Conservation (phyloP, 2,113 vertebrate genomes). For the Brachyhypopomus gauderio region DNA sequence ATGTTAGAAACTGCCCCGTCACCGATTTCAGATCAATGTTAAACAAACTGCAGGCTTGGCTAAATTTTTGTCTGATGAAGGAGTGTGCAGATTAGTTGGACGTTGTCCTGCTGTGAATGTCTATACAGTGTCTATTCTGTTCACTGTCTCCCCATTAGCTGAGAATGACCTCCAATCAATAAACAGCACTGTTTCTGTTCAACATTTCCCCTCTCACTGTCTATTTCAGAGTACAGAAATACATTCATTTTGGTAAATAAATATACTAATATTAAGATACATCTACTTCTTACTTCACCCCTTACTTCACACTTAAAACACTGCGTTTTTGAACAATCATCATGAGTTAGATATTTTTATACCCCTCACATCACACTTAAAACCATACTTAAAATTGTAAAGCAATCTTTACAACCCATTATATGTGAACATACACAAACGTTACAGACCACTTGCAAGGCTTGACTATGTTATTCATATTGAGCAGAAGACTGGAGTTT, state of each 20-base stretch:
- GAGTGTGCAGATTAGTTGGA: too few relatives aligned
- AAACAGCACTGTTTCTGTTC: not conserved
- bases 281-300: not conserved
- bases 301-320: not conserved
- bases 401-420: not conserved
- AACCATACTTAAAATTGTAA: not conserved
- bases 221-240: not conserved
- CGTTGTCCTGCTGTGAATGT: too few relatives aligned
- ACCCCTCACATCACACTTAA: not conserved
- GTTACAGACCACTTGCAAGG: not conserved
- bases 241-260: constrained; percentile 18
- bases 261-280: not conserved
- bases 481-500: not conserved
- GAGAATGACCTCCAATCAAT: not conserved
- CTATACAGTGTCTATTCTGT: too few relatives aligned
- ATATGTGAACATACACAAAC: not conserved
- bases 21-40: not conserved
- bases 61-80: too few relatives aligned
- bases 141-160: too few relatives aligned
- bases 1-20: not conserved
- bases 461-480: not conserved
- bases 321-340: too few relatives aligned
- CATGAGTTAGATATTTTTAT: not conserved
- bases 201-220: not conserved
- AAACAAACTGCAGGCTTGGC: too few relatives aligned